These are phyloP conservation scores for Drosophila demipolita DNA, from an alignment of 2,888 invertebrate species.

Conservation along the genomic window DNA sequence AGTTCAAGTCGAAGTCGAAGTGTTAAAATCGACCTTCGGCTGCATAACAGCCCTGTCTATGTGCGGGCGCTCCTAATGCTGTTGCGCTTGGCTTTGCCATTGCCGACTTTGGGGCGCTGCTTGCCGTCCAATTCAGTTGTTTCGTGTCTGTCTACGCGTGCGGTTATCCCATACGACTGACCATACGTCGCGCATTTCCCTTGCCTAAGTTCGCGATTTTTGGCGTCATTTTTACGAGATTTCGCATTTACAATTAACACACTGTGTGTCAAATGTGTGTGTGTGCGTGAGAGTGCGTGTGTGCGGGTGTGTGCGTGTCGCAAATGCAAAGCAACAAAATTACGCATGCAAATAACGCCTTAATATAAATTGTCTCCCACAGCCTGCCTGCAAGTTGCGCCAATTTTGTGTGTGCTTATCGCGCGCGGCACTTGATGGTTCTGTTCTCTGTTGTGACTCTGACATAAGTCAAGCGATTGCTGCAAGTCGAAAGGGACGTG, in stretches of 20 bases:
- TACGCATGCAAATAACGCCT: constrained; percentile 58
- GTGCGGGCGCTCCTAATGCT: constrained; percentile 44
- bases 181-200: constrained; percentile 11
- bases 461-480: constrained; percentile 47
- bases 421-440: constrained; percentile 25
- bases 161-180: constrained; percentile 59
- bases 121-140: constrained; percentile 68
- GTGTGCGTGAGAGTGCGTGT: not conserved
- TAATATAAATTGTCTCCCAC: constrained; percentile 32
- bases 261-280: constrained; percentile 17
- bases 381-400: constrained; percentile 10
- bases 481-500: constrained; percentile 2
- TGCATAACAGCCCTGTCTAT: constrained; percentile 54
- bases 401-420: constrained; percentile 28
- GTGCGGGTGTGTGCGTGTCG: not conserved
- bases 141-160: constrained; percentile 80
- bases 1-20: constrained; percentile 20
- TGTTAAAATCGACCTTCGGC: constrained; percentile 6
- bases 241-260: constrained; percentile 54
- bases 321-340: constrained; percentile 36
- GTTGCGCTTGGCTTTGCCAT: constrained; percentile 58
- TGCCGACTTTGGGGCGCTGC: constrained; percentile 59
- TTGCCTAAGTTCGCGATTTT: constrained; percentile 16
- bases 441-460: constrained; percentile 31
- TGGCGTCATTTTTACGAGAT: constrained; percentile 42